These are phyloP conservation scores for Periophthalmus magnuspinnatus DNA, from an alignment of 2,797 vertebrate species.

Conservation along the genomic window DNA sequence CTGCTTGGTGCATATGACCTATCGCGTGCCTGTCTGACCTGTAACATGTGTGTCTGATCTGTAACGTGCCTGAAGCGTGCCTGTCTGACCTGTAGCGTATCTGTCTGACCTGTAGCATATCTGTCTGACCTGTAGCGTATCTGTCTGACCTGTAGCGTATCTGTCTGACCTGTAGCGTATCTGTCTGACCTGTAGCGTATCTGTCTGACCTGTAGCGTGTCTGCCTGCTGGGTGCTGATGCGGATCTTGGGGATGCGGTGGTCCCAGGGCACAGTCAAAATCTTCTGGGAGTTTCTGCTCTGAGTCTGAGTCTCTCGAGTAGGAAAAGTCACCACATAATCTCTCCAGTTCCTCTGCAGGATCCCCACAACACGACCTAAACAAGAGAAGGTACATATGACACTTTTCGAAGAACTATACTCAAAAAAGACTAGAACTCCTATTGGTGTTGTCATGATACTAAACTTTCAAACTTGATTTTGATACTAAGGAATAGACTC, in stretches of 20 bases:
- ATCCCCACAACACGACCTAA: slow-evolving; percentile 91
- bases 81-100: slow-evolving; percentile 88
- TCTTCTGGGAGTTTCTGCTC: slow-evolving; percentile 85
- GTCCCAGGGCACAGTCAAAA: slow-evolving; percentile 93
- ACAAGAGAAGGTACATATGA: neutral
- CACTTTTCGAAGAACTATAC: neutral
- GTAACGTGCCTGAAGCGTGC: no score
- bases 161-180: slow-evolving; percentile 87
- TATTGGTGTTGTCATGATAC: no score
- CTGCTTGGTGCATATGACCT: slow-evolving; percentile 83
- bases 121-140: no score
- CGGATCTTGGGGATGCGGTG: slow-evolving; percentile 92
- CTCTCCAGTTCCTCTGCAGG: slow-evolving; percentile 93
- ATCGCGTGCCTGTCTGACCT: no score
- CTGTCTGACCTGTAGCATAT: no score
- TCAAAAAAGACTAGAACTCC: no score
- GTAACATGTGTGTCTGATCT: slow-evolving; percentile 84
- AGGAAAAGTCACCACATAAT: slow-evolving; percentile 95
- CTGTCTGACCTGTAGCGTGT: slow-evolving; percentile 87
- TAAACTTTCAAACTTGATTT: no score
- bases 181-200: slow-evolving; percentile 89
- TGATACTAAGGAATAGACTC: no score
- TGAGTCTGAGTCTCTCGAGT: slow-evolving; percentile 86
- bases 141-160: slow-evolving; percentile 85
- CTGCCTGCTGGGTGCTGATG: slow-evolving; percentile 93